Evolutionary conservation across 2,888 invertebrate genomes (phyloP).

Genomic region (Hydrotaea cyrtoneurina): DNA sequence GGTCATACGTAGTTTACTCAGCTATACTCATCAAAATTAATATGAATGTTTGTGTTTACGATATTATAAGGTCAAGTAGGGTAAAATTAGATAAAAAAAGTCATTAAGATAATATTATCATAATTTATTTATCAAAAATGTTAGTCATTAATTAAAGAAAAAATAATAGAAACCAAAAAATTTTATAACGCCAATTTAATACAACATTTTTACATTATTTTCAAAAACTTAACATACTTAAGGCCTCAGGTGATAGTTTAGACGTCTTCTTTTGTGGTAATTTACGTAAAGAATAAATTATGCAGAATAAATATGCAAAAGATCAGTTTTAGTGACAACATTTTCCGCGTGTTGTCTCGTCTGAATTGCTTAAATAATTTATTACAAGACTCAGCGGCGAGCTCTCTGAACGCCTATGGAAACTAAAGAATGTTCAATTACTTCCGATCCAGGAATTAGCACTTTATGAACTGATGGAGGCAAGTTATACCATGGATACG

Average conservation of each 20-base stretch:
- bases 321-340: neutral
- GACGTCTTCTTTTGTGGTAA: slow-evolving; percentile 11
- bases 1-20: neutral
- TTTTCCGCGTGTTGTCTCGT: neutral
- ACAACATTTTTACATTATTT: slow-evolving; percentile 20
- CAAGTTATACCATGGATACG: neutral
- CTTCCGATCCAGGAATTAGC: neutral
- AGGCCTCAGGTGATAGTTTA: slow-evolving; percentile 17
- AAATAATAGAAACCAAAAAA: neutral
- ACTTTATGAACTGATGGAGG: neutral
- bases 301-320: too few species aligned
- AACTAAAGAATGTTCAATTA: neutral
- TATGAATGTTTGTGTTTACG: slow-evolving; percentile 14
- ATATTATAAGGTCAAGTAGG: neutral
- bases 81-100: slow-evolving; percentile 33
- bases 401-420: slow-evolving; percentile 1
- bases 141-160: slow-evolving; percentile 17
- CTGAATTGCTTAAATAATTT: neutral
- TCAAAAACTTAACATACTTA: slow-evolving; percentile 18
- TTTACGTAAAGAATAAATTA: too few species aligned
- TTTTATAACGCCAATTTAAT: slow-evolving; percentile 12
- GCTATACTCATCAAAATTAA: neutral
- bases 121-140: slow-evolving; percentile 25
- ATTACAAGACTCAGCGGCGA: neutral
- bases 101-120: neutral